Evolutionary conservation across 2,888 invertebrate species (phyloP), one percentile per base, ranked within the genome.

Genomic region (Andrena dorsata): DNA sequence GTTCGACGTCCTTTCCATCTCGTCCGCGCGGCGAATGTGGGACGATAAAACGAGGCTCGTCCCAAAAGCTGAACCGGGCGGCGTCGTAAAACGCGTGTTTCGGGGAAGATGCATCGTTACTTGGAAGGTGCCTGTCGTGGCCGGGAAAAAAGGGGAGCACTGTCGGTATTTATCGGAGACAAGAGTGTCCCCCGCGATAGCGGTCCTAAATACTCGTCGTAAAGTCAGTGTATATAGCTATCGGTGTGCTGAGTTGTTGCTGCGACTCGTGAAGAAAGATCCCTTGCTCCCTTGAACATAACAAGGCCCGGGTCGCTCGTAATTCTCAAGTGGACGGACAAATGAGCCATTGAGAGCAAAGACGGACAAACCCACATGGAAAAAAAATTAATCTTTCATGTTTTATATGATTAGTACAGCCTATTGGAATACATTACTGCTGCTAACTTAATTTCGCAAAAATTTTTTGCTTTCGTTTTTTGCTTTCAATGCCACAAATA

Each of bases 41-140:
- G 82, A 85, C 88, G 89, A 87, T 88, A 82, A 88, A 89, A 85
- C 80, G 83, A 83, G 83, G 66, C 83, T 85, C 76, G 88, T 80
- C 76, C 75, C 84, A 63, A 76, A 74, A 80, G 56, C 73, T 84
- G 82, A 87, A 85, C 81, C 76, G 80, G 80, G 76, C 84, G 85
- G 76, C 74, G 65, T 88, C 88, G 81, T 87, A 87, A 88, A 87
- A 83, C 86, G 73, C 72, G 68, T 58, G 72, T 86, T 86, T 87
- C 85, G 66, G 72, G 86, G 85, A 87, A 88, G 86, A 66, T 76
- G 65, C 79, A 76, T 87, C 85, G 86, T 86, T 85, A 82, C 84
- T 32, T 61, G 58, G 78, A 79, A 74, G 65, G 66, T 84, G 82
- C 60, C 82, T 80, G 82, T 82, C 81, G 74, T 85, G 75, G 56